Evolutionary conservation across 2,888 invertebrate genomes (phyloP).

Genomic region (Athalia rosae): DNA sequence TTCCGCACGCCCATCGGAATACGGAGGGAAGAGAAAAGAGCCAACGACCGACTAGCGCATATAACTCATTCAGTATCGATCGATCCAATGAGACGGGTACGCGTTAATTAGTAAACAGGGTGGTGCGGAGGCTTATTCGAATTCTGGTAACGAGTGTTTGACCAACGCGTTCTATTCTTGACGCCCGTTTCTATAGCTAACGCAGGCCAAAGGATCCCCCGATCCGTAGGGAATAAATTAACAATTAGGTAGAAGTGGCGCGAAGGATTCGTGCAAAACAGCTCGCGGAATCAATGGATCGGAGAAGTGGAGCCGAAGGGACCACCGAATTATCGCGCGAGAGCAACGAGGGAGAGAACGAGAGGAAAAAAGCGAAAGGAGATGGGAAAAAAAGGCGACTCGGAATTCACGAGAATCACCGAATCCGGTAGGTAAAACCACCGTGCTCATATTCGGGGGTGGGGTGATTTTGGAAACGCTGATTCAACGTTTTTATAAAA

Average conservation of each 20-base stretch:
- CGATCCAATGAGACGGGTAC: constrained; percentile 37
- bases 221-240: constrained; percentile 61
- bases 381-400: constrained; percentile 25
- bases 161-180: constrained; percentile 63
- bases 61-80: constrained; percentile 53
- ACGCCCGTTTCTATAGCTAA: constrained; percentile 49
- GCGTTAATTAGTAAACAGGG: constrained; percentile 67
- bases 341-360: background rate
- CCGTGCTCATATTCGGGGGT: constrained; percentile 45
- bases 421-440: background rate
- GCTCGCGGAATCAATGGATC: constrained; percentile 42
- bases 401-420: constrained; percentile 44
- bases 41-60: background rate
- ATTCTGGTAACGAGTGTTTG: constrained; percentile 70
- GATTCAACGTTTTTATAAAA: constrained; percentile 59
- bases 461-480: constrained; percentile 59
- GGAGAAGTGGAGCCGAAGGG: background rate
- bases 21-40: too few species aligned
- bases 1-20: too few species aligned
- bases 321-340: background rate
- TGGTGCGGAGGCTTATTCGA: constrained; percentile 64
- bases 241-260: constrained; percentile 56
- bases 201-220: constrained; percentile 47
- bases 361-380: background rate
- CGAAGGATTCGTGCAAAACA: constrained; percentile 40